Base-by-base conservation (phyloP, 1,140 invertebrate genomes). In the Agrilus planipennis region DNA sequence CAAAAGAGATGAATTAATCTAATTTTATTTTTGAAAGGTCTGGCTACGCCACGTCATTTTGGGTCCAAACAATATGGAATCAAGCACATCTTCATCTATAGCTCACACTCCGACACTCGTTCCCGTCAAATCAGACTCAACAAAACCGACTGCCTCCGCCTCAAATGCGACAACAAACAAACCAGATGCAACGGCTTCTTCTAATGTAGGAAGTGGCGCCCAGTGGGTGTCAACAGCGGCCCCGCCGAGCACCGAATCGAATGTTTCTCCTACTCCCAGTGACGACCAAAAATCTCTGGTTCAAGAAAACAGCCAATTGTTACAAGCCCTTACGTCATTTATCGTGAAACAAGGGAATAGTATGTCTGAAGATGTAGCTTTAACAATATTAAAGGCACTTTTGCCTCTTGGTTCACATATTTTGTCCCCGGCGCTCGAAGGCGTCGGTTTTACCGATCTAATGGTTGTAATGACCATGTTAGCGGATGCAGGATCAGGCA, bases 401-500 rank as follows among this genome's bases (percentile, higher is more conserved):
- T 75, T 91, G 35, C 78, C 81, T 27, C 70, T 90, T 52, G 82
- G 76, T 1, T 74, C 75, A 32, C 70, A 77, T 5, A 65, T 88
- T n/a, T 61, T 82, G 14, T 72, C 70, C 3, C 65, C 70, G 4
- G 64, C 69, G 34, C 70, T 77, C 18, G 81, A 85, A 55, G 78
- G 74, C 1, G 68, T 75, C 28, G 81, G 82, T 18, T 88, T 90
- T 54, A 74, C 81, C 5, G 83, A 88, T 54, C 67, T 93, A 10
- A 79, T 94, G 70, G 73, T 79, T 45, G 77, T 89, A 44, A 76
- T 81, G 72, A 82, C 84, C 2, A 87, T 80, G 2, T 62, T 94
- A 39, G 89, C 89, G 1, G 83, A 88, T 58, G 81, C 84, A 20
- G 80, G 85, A 15, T 70, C 73, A 7, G 77, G 78, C 17, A 69